These are phyloP conservation scores for Magallana gigas DNA, from an alignment of 1,140 invertebrate species.

Conservation along the genomic window DNA sequence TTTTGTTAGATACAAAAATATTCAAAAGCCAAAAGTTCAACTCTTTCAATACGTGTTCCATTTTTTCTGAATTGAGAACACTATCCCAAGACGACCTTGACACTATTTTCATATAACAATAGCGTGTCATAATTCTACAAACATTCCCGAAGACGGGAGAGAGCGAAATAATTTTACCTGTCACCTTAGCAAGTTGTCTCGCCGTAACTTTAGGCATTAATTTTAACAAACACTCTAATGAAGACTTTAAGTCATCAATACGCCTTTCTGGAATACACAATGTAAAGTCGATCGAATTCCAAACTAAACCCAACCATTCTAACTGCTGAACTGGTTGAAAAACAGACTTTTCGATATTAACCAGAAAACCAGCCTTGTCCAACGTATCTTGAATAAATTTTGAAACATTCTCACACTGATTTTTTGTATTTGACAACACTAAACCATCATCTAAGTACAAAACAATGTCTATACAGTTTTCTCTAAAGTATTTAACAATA, in stretches of 20 bases:
- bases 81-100: slow-evolving; percentile 1
- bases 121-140: slow-evolving; percentile 44
- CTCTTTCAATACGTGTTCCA: slow-evolving; percentile 1
- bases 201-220: slow-evolving; percentile 6
- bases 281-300: slow-evolving; percentile 38
- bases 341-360: slow-evolving; percentile 53
- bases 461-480: slow-evolving; percentile 44
- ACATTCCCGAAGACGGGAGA: no score
- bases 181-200: slow-evolving; percentile 38
- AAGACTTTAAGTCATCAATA: slow-evolving; percentile 34
- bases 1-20: not conserved
- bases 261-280: slow-evolving; percentile 48
- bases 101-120: not conserved
- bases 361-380: slow-evolving; percentile 44
- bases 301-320: not conserved
- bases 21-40: slow-evolving; percentile 21
- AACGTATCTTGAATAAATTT: not conserved
- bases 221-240: not conserved
- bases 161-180: slow-evolving; percentile 56
- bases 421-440: not conserved
- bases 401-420: no score
- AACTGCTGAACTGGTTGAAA: not conserved
- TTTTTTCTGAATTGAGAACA: not conserved
- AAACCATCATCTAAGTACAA: slow-evolving; percentile 57
- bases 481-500: slow-evolving; percentile 52